phyloP scores from a whole-genome alignment of 2,797 vertebrate genomes.

The Zenarchopterus dispar region DNA sequence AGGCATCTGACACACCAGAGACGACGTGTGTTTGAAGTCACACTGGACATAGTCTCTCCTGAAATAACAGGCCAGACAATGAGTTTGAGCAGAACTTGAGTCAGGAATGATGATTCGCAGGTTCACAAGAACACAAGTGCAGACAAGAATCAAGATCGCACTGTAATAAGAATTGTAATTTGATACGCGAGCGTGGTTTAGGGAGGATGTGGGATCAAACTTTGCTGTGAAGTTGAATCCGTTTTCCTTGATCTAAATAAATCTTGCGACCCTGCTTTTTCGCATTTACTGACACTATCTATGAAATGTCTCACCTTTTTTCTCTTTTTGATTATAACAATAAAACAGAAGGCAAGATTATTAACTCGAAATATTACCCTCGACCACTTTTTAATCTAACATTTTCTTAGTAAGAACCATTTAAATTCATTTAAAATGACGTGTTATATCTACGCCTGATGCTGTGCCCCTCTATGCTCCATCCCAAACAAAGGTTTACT shows the following conservation, averaged over 20 bases:
- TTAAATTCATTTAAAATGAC: conserved; percentile 2
- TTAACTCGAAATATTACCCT: too few relatives aligned
- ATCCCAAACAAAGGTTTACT: conserved; percentile 42
- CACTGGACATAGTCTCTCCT: too few relatives aligned
- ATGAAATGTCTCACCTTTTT: too few relatives aligned
- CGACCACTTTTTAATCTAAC: too few relatives aligned
- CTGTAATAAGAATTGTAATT: conserved; percentile 22
- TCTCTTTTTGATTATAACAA: too few relatives aligned
- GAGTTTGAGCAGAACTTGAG: too few relatives aligned
- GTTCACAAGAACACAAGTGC: not conserved
- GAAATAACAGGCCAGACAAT: too few relatives aligned
- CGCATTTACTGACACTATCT: too few relatives aligned
- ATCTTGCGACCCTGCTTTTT: too few relatives aligned
- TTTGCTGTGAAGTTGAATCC: not conserved
- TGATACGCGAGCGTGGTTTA: not conserved
- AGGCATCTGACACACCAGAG: too few relatives aligned
- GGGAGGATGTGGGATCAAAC: not conserved
- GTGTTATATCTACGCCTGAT: not conserved
- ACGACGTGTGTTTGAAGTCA: too few relatives aligned
- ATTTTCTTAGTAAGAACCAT: not conserved
- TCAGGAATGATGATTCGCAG: not conserved
- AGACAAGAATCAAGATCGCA: not conserved
- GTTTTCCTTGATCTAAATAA: not conserved
- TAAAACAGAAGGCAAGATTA: too few relatives aligned
- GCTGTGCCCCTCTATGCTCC: conserved; percentile 6